Conservation (phyloP, 2,797 vertebrate genomes). For the Propithecus perrieri region DNA sequence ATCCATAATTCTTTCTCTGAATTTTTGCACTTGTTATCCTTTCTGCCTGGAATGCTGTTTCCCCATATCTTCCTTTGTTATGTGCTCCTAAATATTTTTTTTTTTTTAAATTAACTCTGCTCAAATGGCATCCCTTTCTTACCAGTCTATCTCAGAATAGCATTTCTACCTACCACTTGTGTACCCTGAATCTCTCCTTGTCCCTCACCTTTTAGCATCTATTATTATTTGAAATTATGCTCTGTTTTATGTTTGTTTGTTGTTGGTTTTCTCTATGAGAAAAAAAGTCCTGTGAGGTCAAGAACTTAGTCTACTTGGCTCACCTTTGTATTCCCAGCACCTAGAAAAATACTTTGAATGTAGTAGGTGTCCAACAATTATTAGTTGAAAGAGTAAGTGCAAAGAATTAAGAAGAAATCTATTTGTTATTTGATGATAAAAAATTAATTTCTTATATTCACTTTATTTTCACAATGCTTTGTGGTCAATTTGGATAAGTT, state of each 20-base stretch:
- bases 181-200: background rate
- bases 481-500: background rate
- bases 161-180: background rate
- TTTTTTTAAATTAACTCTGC: background rate
- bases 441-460: background rate
- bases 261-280: background rate
- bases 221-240: background rate
- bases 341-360: background rate
- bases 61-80: background rate
- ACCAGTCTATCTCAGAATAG: background rate
- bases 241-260: background rate
- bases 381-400: background rate
- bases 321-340: background rate
- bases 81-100: background rate
- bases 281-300: background rate
- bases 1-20: background rate
- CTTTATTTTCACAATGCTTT: background rate
- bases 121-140: background rate
- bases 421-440: constrained; percentile 32
- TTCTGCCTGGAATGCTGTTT: background rate
- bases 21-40: background rate
- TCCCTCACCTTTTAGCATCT: background rate
- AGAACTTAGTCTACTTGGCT: background rate
- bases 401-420: background rate
- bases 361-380: background rate